These are phyloP conservation scores for Triplophysa bombifrons DNA, from an alignment of 2,797 vertebrate genomes.

Conservation along the genomic window DNA sequence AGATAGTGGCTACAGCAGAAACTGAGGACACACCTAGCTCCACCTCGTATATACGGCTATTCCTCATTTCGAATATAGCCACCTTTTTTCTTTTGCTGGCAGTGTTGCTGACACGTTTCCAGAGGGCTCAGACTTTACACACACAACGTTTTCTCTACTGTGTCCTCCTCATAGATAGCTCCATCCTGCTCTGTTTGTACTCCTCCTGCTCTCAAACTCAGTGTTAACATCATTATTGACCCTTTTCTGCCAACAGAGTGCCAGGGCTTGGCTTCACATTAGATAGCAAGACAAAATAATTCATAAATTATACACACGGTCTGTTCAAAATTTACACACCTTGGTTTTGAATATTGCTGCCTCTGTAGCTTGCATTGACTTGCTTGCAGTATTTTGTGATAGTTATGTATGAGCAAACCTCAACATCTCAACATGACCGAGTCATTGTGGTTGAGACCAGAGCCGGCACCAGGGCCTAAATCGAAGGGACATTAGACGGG, in stretches of 20 bases:
- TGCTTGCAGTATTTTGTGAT: neutral
- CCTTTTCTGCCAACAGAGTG: neutral
- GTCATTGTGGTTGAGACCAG: neutral
- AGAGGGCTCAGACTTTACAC: constrained; percentile 86
- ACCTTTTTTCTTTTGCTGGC: constrained; percentile 93
- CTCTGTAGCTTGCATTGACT: neutral
- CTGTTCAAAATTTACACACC: neutral
- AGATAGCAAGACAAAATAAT: no score
- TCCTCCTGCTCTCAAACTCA: constrained; percentile 91
- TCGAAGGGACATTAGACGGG: no score
- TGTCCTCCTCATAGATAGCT: constrained; percentile 89
- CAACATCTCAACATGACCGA: neutral
- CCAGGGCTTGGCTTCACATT: neutral
- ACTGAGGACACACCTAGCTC: constrained; percentile 76
- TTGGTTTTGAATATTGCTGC: neutral
- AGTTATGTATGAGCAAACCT: neutral
- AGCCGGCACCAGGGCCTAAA: neutral
- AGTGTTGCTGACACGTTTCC: constrained; percentile 87
- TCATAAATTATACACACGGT: neutral
- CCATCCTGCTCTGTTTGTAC: constrained; percentile 92
- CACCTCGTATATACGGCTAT: constrained; percentile 88
- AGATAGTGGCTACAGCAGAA: constrained; percentile 72
- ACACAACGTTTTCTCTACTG: constrained; percentile 91
- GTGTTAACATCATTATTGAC: constrained; percentile 76
- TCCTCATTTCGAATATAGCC: constrained; percentile 91